These are phyloP conservation scores for Aeoliscus strigatus DNA, from an alignment of 2,797 vertebrate species.

Conservation along the genomic window DNA sequence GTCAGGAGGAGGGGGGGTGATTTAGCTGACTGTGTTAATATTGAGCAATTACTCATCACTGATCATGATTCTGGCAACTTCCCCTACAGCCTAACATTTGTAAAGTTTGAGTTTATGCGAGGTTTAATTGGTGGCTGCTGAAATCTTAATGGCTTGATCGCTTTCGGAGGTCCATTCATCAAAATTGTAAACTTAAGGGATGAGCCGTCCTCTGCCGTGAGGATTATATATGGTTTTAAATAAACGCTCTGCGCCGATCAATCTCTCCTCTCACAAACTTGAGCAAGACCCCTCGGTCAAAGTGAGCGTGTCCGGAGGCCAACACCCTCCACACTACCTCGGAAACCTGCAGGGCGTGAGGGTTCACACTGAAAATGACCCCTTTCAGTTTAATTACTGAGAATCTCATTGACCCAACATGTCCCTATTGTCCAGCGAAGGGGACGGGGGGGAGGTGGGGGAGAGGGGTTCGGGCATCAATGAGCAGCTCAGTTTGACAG, in stretches of 20 bases:
- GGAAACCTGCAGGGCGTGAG: constrained; percentile 34
- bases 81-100: constrained; percentile 54
- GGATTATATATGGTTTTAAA: too few species aligned
- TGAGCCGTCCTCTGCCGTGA: too few species aligned
- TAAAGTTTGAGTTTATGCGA: constrained; percentile 57
- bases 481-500: constrained; percentile 68
- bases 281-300: constrained; percentile 4
- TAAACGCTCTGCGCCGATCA: constrained; percentile 9
- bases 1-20: constrained; percentile 55
- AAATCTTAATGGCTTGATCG: too few species aligned
- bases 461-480: too few species aligned
- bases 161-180: too few species aligned
- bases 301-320: constrained; percentile 18
- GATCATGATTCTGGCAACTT: constrained; percentile 54
- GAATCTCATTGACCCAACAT: constrained; percentile 54
- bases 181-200: too few species aligned
- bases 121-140: constrained; percentile 41
- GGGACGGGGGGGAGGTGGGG: constrained; percentile 27
- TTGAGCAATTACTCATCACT: constrained; percentile 55
- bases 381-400: constrained; percentile 66
- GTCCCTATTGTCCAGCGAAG: constrained; percentile 43
- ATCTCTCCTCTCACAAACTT: constrained; percentile 22
- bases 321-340: constrained; percentile 23
- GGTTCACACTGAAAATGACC: constrained; percentile 59
- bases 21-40: constrained; percentile 59